These are phyloP conservation scores for Pogonocherus hispidulus DNA, from an alignment of 2,888 invertebrate species.

Conservation along the genomic window DNA sequence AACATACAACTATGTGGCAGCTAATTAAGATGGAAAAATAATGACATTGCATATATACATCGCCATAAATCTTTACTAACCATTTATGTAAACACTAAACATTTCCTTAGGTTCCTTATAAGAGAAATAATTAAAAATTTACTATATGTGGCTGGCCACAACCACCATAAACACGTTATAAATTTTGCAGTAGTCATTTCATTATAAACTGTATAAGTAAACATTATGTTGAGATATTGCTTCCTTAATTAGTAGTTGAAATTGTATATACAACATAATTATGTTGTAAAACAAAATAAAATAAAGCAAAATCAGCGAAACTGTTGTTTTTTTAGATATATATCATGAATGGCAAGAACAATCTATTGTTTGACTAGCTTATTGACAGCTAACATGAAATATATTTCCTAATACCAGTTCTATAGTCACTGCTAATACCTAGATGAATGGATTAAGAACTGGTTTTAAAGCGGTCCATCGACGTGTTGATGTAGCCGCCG, in stretches of 20 bases:
- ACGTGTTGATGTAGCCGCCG: too few species aligned
- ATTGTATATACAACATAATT: too few species aligned
- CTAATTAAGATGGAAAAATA: not conserved
- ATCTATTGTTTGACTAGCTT: not conserved
- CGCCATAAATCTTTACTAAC: not conserved
- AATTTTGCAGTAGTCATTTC: not conserved
- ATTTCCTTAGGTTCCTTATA: conserved; percentile 3
- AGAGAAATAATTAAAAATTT: not conserved
- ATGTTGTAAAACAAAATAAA: too few species aligned
- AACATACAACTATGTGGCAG: not conserved
- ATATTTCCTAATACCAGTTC: too few species aligned
- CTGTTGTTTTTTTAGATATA: too few species aligned
- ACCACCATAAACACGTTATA: not conserved
- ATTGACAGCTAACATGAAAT: not conserved
- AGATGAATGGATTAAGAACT: too few species aligned
- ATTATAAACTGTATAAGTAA: not conserved
- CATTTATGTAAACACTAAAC: not conserved
- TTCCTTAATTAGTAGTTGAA: too few species aligned
- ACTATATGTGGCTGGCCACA: not conserved
- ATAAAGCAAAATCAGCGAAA: too few species aligned
- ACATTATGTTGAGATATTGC: not conserved
- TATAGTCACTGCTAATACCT: too few species aligned
- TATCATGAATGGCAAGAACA: too few species aligned
- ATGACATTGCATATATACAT: not conserved
- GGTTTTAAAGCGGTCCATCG: too few species aligned